phyloP scores from a whole-genome alignment of 2,113 vertebrate genomes.

The Pithys albifrons region DNA sequence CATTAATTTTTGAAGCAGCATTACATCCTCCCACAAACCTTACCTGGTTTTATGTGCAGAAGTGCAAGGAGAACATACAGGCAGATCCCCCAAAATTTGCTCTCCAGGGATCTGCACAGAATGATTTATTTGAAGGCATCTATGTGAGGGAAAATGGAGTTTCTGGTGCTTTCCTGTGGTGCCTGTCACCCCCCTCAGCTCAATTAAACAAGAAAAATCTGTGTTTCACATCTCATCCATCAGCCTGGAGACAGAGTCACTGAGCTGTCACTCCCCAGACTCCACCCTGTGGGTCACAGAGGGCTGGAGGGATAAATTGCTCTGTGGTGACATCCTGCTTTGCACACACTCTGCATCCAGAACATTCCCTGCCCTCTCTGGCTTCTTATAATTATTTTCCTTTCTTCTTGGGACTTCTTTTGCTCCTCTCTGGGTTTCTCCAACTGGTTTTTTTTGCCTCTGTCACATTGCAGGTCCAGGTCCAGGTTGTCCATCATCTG shows the following conservation, averaged over 20 bases:
- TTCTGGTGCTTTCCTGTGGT: conserved; percentile 2
- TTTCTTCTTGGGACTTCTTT: background rate
- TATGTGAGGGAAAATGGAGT: background rate
- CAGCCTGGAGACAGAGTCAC: background rate
- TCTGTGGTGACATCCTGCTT: background rate
- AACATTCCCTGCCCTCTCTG: background rate
- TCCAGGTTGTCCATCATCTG: background rate
- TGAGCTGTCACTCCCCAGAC: background rate
- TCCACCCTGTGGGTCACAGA: background rate
- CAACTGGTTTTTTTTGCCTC: background rate
- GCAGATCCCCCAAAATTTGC: background rate
- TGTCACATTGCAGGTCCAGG: background rate
- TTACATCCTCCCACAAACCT: background rate
- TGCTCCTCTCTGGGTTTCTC: background rate
- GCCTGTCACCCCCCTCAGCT: background rate
- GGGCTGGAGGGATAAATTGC: background rate
- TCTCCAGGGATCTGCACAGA: background rate
- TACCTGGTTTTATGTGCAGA: background rate
- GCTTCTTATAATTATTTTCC: background rate
- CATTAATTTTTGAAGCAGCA: background rate
- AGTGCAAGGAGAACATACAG: background rate
- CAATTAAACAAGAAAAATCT: conserved; percentile 2
- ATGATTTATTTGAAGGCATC: accelerated
- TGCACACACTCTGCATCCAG: accelerated
- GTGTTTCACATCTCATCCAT: background rate